Evolutionary conservation across 2,113 vertebrate species (phyloP).

Genomic region (Tupaia chinensis): DNA sequence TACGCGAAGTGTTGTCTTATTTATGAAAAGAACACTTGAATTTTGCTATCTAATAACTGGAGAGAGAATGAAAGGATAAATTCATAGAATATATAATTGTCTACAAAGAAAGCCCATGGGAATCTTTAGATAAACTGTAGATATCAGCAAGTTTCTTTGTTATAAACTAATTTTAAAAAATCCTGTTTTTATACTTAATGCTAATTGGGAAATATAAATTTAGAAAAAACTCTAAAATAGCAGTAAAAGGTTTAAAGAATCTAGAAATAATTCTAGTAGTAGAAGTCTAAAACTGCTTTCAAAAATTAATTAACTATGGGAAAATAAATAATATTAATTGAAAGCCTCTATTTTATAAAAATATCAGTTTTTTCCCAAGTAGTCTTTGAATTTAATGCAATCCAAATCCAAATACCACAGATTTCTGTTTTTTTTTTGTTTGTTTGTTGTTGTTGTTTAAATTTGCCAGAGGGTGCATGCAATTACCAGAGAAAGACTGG

Average conservation of each 20-base stretch:
- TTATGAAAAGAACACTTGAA: background rate
- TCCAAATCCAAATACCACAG: background rate
- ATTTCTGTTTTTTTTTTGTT: background rate
- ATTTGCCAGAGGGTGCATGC: no score
- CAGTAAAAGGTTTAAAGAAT: background rate
- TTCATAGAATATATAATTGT: background rate
- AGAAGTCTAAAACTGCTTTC: background rate
- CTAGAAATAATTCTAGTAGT: background rate
- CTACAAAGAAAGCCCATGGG: background rate
- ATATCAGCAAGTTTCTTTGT: background rate
- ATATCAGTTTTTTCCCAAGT: background rate
- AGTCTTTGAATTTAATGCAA: background rate
- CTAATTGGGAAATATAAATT: background rate
- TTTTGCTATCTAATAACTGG: background rate
- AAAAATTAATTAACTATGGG: background rate
- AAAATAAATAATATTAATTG: background rate
- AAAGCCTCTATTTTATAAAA: background rate
- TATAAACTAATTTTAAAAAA: background rate
- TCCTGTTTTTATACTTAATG: background rate
- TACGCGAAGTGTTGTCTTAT: background rate
- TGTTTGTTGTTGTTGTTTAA: no score
- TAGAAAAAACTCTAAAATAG: background rate
- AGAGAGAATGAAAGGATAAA: background rate
- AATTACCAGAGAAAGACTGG: no score
- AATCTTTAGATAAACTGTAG: background rate